Evolutionary conservation across 2,888 invertebrate genomes (phyloP).

Genomic region (Drosophila kanekoi): DNA sequence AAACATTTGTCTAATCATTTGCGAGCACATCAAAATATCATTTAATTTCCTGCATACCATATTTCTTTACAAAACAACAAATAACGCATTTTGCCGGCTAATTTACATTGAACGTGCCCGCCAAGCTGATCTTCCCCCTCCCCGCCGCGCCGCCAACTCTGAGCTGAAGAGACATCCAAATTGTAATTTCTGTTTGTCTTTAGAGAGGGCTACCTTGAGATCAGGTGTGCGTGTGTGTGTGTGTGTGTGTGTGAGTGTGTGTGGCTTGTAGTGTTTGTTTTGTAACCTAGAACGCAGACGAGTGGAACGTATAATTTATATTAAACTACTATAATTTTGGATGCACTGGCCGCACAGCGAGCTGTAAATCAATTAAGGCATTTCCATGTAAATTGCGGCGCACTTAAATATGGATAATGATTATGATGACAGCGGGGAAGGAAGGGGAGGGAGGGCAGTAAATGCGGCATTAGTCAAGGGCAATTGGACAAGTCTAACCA

Average conservation of each 20-base stretch:
- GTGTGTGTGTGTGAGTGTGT: conserved; percentile 19
- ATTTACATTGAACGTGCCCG: conserved; percentile 71
- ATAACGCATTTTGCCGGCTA: conserved; percentile 61
- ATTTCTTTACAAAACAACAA: conserved; percentile 23
- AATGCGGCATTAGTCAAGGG: conserved; percentile 39
- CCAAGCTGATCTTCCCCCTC: conserved; percentile 10
- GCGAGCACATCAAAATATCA: conserved; percentile 70
- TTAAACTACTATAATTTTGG: conserved; percentile 68
- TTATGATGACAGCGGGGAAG: conserved; percentile 22
- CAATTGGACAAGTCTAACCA: conserved; percentile 11
- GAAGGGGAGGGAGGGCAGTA: not conserved
- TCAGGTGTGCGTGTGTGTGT: conserved; percentile 21
- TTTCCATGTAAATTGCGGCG: conserved; percentile 72
- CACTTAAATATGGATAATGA: conserved; percentile 63
- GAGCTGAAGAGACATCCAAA: conserved; percentile 42
- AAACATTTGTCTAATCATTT: conserved; percentile 40
- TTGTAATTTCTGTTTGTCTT: conserved; percentile 59
- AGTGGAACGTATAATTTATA: conserved; percentile 75
- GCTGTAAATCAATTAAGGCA: conserved; percentile 69
- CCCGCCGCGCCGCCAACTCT: conserved; percentile 30
- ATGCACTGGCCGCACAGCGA: conserved; percentile 64
- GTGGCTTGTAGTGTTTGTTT: conserved; percentile 56
- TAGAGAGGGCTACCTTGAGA: conserved; percentile 66
- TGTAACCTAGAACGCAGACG: conserved; percentile 75
- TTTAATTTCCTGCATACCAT: conserved; percentile 72